Evolutionary conservation across 2,797 vertebrate genomes (phyloP).

Genomic region (Sciurus carolinensis): DNA sequence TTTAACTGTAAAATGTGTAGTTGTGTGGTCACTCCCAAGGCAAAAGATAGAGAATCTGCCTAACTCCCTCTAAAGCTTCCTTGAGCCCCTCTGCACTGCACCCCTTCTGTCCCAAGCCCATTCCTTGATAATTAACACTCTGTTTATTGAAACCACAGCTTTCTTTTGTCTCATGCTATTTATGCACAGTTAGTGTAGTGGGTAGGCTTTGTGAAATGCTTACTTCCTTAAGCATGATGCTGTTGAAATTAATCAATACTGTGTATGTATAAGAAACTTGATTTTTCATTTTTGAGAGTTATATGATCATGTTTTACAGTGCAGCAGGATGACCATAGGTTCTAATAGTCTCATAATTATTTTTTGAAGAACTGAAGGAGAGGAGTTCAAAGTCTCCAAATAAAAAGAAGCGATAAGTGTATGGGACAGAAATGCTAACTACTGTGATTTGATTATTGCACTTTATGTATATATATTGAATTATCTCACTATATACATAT

Average conservation of each 20-base stretch:
- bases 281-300: not conserved
- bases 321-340: not conserved
- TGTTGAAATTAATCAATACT: not conserved
- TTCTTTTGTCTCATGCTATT: not conserved
- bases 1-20: not conserved
- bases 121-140: too few species aligned
- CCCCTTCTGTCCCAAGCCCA: not conserved
- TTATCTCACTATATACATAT: not conserved
- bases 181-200: rapidly evolving
- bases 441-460: not conserved
- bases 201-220: not conserved
- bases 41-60: not conserved
- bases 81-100: not conserved
- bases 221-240: not conserved
- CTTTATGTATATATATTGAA: not conserved
- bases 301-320: not conserved
- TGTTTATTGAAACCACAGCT: not conserved
- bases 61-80: not conserved
- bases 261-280: not conserved
- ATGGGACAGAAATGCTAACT: not conserved
- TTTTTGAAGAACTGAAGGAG: not conserved
- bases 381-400: not conserved
- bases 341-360: not conserved
- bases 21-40: not conserved
- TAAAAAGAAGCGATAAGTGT: not conserved